A percentile compares a stretch with the other conserved stretches of the same genome.
Evolutionary conservation across 2,797 vertebrate genomes (phyloP).

Genomic region (Acipenser ruthenus): DNA sequence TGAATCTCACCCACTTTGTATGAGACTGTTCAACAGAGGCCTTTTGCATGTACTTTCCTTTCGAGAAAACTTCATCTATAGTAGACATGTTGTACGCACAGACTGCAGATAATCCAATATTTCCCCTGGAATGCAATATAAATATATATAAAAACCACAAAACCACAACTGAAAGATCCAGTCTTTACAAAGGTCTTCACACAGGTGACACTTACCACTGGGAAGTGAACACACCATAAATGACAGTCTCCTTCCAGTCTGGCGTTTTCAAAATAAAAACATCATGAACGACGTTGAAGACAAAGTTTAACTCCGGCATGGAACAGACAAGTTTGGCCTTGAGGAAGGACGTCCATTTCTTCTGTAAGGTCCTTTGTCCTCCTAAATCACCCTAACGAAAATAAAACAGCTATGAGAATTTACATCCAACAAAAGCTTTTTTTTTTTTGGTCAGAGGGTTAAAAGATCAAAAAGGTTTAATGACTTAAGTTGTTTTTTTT

Average conservation of each 20-base stretch:
- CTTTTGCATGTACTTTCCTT: conserved; percentile 95
- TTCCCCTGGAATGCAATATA: conserved; percentile 60
- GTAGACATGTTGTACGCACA: conserved; percentile 79
- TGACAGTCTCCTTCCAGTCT: conserved; percentile 68
- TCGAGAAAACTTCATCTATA: conserved; percentile 83
- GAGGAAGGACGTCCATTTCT: conserved; percentile 95
- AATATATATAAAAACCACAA: not conserved
- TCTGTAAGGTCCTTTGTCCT: conserved; percentile 86
- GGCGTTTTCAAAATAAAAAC: conserved; percentile 77
- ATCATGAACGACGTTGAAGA: conserved; percentile 90
- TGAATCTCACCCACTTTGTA: conserved; percentile 91
- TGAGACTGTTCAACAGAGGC: conserved; percentile 89
- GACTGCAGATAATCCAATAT: conserved; percentile 87
- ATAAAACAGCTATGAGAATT: not conserved
- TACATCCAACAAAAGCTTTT: too few species aligned
- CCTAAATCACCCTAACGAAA: conserved; percentile 78
- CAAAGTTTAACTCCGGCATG: conserved; percentile 81
- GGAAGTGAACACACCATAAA: conserved; percentile 88
- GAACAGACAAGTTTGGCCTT: conserved; percentile 91
- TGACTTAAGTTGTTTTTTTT: too few species aligned
- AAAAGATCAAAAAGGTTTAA: too few species aligned
- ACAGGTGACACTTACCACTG: conserved; percentile 72
- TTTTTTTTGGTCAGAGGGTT: too few species aligned
- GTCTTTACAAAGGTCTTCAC: not conserved
- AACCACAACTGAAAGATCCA: too few species aligned